Evolutionary conservation across 2,888 invertebrate genomes (phyloP).

Genomic region (Platypus cylindrus): DNA sequence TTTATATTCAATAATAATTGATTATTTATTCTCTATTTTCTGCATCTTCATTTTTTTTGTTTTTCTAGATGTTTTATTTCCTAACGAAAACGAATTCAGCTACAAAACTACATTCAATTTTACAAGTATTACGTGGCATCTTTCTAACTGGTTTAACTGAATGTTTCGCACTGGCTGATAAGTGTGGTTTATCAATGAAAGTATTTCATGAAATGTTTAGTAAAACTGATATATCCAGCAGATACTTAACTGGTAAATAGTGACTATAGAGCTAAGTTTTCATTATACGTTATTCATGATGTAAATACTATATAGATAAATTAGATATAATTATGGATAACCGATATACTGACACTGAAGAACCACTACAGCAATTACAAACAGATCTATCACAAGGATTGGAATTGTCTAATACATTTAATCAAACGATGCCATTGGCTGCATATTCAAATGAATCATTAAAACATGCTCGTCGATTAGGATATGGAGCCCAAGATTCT

Average conservation of each 20-base stretch:
- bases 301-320: slow-evolving; percentile 60
- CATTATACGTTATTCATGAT: too few relatives aligned
- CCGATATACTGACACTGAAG: slow-evolving; percentile 37
- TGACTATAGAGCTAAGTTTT: too few relatives aligned
- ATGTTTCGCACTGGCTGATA: slow-evolving; percentile 85
- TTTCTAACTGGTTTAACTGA: slow-evolving; percentile 83
- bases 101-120: slow-evolving; percentile 85
- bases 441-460: slow-evolving; percentile 92
- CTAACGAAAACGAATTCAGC: slow-evolving; percentile 54
- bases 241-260: slow-evolving; percentile 43
- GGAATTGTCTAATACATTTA: slow-evolving; percentile 73
- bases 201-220: slow-evolving; percentile 81
- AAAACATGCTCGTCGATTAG: slow-evolving; percentile 88
- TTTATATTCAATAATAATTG: too few relatives aligned
- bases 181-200: slow-evolving; percentile 75
- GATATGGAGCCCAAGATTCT: slow-evolving; percentile 86
- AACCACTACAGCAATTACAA: slow-evolving; percentile 86
- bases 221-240: slow-evolving; percentile 69
- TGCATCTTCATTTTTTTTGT: too few relatives aligned
- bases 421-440: slow-evolving; percentile 82
- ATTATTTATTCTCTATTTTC: too few relatives aligned
- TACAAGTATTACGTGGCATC: slow-evolving; percentile 60
- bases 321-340: slow-evolving; percentile 44
- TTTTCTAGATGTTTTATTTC: slow-evolving; percentile 14
- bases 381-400: slow-evolving; percentile 85